Conservation (phyloP, 2,797 vertebrate genomes). For the Myotis planiceps region DNA sequence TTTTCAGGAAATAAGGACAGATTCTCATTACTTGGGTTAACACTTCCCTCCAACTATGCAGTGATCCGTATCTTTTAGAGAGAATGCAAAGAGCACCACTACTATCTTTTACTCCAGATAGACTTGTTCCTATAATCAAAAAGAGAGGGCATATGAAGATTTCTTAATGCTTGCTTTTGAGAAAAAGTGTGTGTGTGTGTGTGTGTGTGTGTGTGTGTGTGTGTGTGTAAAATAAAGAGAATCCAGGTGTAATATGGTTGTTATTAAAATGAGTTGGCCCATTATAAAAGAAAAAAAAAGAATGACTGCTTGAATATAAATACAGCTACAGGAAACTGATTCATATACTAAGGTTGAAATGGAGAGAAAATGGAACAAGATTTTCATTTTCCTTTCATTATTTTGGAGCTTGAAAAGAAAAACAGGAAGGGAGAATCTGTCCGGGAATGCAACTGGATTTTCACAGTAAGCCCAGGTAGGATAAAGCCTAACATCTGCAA, state of each 20-base stretch:
- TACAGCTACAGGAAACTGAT: not conserved
- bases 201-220: not conserved
- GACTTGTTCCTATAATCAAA: not conserved
- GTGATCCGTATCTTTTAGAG: not conserved
- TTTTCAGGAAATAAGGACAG: not conserved
- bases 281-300: not conserved
- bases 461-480: not conserved
- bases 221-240: not conserved
- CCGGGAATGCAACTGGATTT: not conserved
- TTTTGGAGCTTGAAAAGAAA: not conserved
- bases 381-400: not conserved
- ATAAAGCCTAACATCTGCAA: slow-evolving; percentile 29
- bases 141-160: not conserved
- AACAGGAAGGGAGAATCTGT: not conserved
- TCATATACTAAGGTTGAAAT: not conserved
- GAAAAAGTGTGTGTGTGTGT: not conserved
- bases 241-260: not conserved
- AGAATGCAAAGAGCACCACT: not conserved
- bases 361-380: not conserved
- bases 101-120: not conserved
- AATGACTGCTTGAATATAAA: not conserved
- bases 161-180: not conserved
- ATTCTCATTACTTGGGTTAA: not conserved
- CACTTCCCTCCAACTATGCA: not conserved
- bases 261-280: not conserved